Evolutionary conservation across 2,113 vertebrate genomes (phyloP), one percentile per base, ranked within the genome.

Genomic region (Neolamprologus variostigma): DNA sequence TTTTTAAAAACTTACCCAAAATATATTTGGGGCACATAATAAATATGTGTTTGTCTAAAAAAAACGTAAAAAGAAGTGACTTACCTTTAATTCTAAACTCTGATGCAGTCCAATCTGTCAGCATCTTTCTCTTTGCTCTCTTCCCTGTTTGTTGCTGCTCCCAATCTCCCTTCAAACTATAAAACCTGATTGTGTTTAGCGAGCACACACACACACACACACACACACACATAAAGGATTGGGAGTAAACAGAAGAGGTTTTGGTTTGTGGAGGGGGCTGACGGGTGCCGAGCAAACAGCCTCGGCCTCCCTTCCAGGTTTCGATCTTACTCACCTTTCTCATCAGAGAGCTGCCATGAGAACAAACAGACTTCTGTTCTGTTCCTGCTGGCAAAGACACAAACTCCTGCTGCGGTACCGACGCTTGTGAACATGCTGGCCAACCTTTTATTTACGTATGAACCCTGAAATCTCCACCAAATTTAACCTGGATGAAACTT

Each of bases 291-390:
- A 87, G 91, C 47, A 91, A 80, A 87, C 90, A 92, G 80, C 76
- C 76, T 12, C 37, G 10, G 87, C 57, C 59, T 88, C 42, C 5
- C 45, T 85, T 91, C 93, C 91, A 91, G 93, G 92, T 95, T 95
- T 95, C 88, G 82, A 92, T 92, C 89, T 66, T 6, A 4, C 84
- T 92, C 92, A 91, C 90, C 91, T 89, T 88, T 80, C 71, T 86
- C 85, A 57, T 88, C 66, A 26, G 68, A 83, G 82, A 83, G 80
- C 87, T 14, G 54, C 59, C 11, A 61, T 1, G 57, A 89, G 86
- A 92, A 93, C 93, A 95, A 90, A 87, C 87, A 55, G 6, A n/a
- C 90, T 31, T 79, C 81, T 95, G 93, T 95, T 91, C 80, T 28
- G 78, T 81, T 88, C 42, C 4, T 19, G 84, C 66, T 81, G 55